Percentiles rank a stretch among this genome's conserved stretches.
These are phyloP conservation scores for Drosophila mimetica DNA, from an alignment of 2,888 invertebrate species.

Conservation along the genomic window DNA sequence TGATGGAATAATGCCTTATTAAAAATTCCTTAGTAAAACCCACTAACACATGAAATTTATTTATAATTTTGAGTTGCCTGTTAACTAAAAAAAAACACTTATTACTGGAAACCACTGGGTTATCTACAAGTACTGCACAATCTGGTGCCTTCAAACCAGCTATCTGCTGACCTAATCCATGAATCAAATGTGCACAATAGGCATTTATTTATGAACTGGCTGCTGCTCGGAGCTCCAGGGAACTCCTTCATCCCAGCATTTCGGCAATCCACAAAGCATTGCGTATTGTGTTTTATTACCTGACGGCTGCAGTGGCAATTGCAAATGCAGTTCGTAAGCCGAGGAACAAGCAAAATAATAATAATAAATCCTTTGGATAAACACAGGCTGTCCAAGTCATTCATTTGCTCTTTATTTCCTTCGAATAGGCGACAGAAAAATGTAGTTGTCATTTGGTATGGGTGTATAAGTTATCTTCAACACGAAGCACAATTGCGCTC, in stretches of 20 bases:
- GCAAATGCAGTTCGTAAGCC: conserved; percentile 46
- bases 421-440: neutral
- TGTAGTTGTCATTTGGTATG: neutral
- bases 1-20: too few relatives aligned
- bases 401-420: neutral
- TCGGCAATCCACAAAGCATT: conserved; percentile 15
- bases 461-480: too few relatives aligned
- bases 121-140: neutral
- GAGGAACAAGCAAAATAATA: conserved; percentile 61
- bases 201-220: conserved; percentile 65
- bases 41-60: too few relatives aligned
- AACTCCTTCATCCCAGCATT: conserved; percentile 12
- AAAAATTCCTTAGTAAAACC: too few relatives aligned
- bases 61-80: too few relatives aligned
- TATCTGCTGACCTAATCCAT: conserved; percentile 24
- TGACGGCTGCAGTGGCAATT: conserved; percentile 33
- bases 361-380: conserved; percentile 58
- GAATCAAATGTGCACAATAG: conserved; percentile 51
- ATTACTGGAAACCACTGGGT: too few relatives aligned
- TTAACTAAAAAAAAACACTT: too few relatives aligned
- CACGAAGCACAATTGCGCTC: too few relatives aligned
- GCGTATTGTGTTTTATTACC: conserved; percentile 31
- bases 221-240: conserved; percentile 3
- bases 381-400: conserved; percentile 16
- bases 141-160: neutral